Conservation (phyloP, 2,113 vertebrate genomes). For the Peromyscus polionotus region DNA sequence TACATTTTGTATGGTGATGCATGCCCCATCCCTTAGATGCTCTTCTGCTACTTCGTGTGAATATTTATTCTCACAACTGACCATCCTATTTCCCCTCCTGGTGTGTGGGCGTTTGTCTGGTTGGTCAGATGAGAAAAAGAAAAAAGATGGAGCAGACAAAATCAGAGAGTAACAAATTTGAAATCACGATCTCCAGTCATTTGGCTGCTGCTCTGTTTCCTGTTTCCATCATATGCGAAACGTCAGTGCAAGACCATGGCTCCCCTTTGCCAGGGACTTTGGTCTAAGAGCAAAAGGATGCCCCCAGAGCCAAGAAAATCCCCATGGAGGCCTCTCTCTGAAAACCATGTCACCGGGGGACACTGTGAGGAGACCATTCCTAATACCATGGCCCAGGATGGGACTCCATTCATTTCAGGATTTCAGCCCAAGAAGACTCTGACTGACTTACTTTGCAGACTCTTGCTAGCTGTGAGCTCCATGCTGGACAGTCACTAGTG, state of each 20-base stretch:
- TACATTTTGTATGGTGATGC: not conserved
- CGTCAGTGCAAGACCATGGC: not conserved
- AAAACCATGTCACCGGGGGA: not conserved
- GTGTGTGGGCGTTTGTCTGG: not conserved
- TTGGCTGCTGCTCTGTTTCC: not conserved
- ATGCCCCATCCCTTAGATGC: not conserved
- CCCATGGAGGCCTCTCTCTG: not conserved
- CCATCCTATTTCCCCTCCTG: not conserved
- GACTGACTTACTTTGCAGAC: not conserved
- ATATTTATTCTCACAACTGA: not conserved
- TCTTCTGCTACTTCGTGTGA: not conserved
- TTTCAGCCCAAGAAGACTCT: not conserved
- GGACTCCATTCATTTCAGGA: not conserved
- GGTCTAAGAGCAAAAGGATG: not conserved
- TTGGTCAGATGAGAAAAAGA: not conserved
- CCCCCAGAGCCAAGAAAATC: not conserved
- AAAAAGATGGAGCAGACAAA: not conserved
- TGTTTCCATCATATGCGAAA: not conserved
- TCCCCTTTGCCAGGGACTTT: not conserved
- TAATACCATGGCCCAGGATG: not conserved
- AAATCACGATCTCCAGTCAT: not conserved
- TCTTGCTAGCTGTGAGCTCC: constrained; percentile 73
- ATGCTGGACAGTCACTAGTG: constrained; percentile 78
- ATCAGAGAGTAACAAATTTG: not conserved
- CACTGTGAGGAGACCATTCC: not conserved